phyloP scores from a whole-genome alignment of 2,113 vertebrate species.

The Sturnus vulgaris region DNA sequence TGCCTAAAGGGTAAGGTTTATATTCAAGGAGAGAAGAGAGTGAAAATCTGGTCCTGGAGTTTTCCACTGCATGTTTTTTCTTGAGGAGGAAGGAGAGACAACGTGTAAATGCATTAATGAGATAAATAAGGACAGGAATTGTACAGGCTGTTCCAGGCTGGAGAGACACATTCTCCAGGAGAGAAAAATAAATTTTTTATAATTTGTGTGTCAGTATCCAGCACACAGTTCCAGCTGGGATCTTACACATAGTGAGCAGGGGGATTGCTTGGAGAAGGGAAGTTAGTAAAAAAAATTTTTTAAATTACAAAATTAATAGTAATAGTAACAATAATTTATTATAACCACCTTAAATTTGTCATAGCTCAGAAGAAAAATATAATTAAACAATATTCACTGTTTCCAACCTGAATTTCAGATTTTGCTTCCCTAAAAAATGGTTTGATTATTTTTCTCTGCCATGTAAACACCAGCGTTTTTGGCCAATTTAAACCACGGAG shows the following conservation, averaged over 20 bases:
- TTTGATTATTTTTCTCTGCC: not conserved
- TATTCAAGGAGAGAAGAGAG: not conserved
- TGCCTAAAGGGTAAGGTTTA: not conserved
- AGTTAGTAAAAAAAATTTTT: not conserved
- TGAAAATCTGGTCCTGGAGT: not conserved
- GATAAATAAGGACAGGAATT: not conserved
- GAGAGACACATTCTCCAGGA: not conserved
- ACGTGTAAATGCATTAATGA: not conserved
- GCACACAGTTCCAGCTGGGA: not conserved
- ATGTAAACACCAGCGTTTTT: not conserved
- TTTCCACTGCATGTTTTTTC: not conserved
- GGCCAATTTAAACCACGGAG: not conserved
- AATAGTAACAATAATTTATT: not conserved
- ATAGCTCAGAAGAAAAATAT: not conserved
- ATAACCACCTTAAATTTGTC: not conserved
- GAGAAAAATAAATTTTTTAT: not conserved
- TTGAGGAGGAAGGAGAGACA: not conserved
- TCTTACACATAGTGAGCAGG: not conserved
- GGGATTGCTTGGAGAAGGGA: not conserved
- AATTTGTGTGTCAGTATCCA: not conserved
- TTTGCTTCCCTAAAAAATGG: not conserved
- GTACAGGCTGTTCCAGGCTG: constrained; percentile 26
- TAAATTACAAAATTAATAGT: not conserved
- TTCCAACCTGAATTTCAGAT: not conserved
- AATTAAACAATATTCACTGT: not conserved